Conservation (phyloP, 2,113 vertebrate species). For the human region DNA sequence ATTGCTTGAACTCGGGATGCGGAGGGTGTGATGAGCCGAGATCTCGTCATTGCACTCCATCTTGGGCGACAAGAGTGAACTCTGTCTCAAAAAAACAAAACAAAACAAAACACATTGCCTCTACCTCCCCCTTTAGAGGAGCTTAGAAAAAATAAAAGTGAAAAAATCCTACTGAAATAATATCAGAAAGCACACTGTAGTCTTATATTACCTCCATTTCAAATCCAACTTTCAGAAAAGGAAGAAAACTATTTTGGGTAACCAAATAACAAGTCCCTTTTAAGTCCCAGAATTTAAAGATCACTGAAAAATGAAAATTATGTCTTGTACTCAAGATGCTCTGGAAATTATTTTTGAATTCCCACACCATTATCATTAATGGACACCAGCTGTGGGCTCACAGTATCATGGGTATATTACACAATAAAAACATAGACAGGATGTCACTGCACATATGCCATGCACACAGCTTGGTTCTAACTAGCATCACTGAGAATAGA, state of each 20-base stretch:
- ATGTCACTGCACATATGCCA: constrained; percentile 13
- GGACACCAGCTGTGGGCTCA: constrained; percentile 49
- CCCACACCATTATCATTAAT: constrained; percentile 55
- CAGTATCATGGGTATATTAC: constrained; percentile 30
- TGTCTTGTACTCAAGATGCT: background rate
- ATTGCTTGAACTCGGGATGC: too few species aligned
- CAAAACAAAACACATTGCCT: background rate
- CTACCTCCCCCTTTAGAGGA: background rate
- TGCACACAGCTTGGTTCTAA: constrained; percentile 52
- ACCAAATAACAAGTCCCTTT: constrained; percentile 35
- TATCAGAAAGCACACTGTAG: background rate
- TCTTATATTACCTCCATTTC: constrained; percentile 7
- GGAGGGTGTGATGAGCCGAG: too few species aligned
- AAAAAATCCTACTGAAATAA: constrained; percentile 1
- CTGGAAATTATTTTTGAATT: constrained; percentile 49
- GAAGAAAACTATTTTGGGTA: background rate
- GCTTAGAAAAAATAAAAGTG: constrained; percentile 23
- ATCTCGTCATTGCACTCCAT: too few species aligned
- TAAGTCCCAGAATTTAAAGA: constrained; percentile 58
- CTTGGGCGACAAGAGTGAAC: too few species aligned
- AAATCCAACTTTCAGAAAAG: constrained; percentile 30
- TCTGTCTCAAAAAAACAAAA: background rate
- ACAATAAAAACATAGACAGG: constrained; percentile 56
- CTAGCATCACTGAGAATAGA: background rate
- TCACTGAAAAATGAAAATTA: constrained; percentile 58